Evolutionary conservation across 2,113 vertebrate species (phyloP).

Genomic region (Silurus asotus): DNA sequence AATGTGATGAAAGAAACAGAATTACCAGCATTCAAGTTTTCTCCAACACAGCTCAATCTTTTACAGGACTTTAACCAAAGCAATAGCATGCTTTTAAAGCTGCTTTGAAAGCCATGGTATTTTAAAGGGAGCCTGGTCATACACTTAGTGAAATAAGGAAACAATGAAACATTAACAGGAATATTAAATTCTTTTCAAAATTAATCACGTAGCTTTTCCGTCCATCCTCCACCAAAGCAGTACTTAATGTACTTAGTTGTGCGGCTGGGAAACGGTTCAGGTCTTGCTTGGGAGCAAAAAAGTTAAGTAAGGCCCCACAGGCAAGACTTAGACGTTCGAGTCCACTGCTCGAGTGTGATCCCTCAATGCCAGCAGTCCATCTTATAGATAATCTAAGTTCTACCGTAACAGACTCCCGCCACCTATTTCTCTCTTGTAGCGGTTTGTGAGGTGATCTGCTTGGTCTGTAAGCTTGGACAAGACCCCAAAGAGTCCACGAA

Average conservation of each 20-base stretch:
- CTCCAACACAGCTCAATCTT: slow-evolving; percentile 54
- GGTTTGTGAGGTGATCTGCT: slow-evolving; percentile 75
- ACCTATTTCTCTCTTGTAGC: slow-evolving; percentile 78
- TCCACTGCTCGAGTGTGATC: neutral
- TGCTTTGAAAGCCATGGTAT: neutral
- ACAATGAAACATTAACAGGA: neutral
- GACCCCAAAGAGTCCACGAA: slow-evolving; percentile 76
- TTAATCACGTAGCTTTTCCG: neutral
- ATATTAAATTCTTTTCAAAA: neutral
- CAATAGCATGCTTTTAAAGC: neutral
- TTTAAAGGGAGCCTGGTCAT: neutral
- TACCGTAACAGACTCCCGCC: slow-evolving; percentile 75
- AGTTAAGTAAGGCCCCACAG: neutral
- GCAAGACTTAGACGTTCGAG: neutral
- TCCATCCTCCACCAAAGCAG: neutral
- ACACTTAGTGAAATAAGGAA: neutral
- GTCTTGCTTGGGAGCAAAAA: neutral
- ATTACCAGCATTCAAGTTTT: slow-evolving; percentile 72
- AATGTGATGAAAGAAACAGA: slow-evolving; percentile 59
- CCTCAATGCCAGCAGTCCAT: slow-evolving; percentile 53
- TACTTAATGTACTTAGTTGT: neutral
- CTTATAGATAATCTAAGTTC: neutral
- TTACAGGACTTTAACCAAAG: slow-evolving; percentile 22
- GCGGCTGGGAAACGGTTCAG: neutral
- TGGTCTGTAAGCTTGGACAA: slow-evolving; percentile 76